These are phyloP conservation scores for Nasonovia ribisnigri DNA, from an alignment of 2,888 invertebrate species.

Conservation along the genomic window DNA sequence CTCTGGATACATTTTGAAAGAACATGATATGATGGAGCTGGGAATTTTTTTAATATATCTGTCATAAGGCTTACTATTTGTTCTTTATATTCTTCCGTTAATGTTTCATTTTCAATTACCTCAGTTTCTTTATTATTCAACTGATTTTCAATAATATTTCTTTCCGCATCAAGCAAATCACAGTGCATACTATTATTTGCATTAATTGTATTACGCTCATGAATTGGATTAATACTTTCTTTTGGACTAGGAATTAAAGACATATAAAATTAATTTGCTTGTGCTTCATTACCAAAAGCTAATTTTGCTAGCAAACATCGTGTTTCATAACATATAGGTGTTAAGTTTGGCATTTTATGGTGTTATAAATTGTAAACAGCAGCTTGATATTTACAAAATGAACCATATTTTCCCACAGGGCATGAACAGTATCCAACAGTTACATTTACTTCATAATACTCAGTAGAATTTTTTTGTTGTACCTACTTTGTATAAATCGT, in stretches of 20 bases:
- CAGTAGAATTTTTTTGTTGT: neutral
- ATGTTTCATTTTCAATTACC: too few species aligned
- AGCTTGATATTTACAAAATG: slow-evolving; percentile 9
- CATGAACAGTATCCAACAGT: slow-evolving; percentile 1
- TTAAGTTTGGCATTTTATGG: neutral
- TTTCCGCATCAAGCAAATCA: neutral
- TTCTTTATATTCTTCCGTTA: too few species aligned
- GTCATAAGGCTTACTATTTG: too few species aligned
- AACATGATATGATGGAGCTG: neutral
- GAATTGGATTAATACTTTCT: neutral
- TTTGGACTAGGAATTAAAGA: neutral
- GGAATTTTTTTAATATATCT: neutral
- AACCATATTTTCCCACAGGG: too few species aligned
- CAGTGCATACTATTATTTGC: too few species aligned
- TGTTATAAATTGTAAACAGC: slow-evolving; percentile 10
- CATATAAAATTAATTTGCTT: slow-evolving; percentile 4
- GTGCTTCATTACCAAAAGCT: neutral
- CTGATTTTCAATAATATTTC: too few species aligned
- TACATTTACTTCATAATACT: neutral
- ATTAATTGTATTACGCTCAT: neutral
- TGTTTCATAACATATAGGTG: neutral
- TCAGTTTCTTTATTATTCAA: too few species aligned
- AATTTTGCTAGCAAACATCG: neutral
- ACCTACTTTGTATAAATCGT: neutral
- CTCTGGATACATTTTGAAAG: neutral